Evolutionary conservation across 30 jellyfish, hydroid and myxozoan species (phyloP), one percentile per base, ranked within the genome.

Genomic region (Phacellophora camtschatica): DNA sequence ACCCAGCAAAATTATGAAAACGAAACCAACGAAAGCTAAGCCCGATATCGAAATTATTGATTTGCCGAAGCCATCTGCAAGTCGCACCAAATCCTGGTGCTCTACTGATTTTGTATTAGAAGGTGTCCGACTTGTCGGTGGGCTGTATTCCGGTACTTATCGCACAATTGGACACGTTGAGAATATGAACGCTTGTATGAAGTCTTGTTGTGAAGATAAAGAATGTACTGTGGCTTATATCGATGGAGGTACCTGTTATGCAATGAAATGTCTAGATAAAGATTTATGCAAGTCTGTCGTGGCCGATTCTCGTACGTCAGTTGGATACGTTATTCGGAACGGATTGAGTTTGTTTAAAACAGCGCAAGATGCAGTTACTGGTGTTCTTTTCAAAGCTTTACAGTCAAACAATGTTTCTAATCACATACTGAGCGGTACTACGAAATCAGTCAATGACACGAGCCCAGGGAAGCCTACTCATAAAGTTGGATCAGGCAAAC

Each of bases 161-260:
- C 77, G 84, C 16, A 72, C 82, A 15, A 42, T 90, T 28, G 98
- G 98, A 10, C 91, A 61, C 63, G 88, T 90, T 27, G 89, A 71
- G 36, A 73, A 70, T 35, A 90, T 90, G 73, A 70, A 76, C 42
- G 88, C 37, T 0, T 90, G 98, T 41, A 67, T 90, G 79, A 50
- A 65, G n/a, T 70, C 77, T 24, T 90, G 98, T 55, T 90, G 98
- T 59, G 74, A 84, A 35, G 65, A 69, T 22, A 31, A 28, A 12
- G 90, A 87, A 30, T 90, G 98, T 35, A 90, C 98, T 15, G 92
- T 85, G 53, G 98, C 98, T 3, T 90, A 61, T 66, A 25, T 77
- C 57, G 90, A 83, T 33, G 83, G 73, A 23, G 90, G 92, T 29
- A 68, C 74, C 20, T 90, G 98, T 31, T 90, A 77, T 51, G 95